Conservation (phyloP, 2,888 invertebrate genomes). For the Drosophila formosana region DNA sequence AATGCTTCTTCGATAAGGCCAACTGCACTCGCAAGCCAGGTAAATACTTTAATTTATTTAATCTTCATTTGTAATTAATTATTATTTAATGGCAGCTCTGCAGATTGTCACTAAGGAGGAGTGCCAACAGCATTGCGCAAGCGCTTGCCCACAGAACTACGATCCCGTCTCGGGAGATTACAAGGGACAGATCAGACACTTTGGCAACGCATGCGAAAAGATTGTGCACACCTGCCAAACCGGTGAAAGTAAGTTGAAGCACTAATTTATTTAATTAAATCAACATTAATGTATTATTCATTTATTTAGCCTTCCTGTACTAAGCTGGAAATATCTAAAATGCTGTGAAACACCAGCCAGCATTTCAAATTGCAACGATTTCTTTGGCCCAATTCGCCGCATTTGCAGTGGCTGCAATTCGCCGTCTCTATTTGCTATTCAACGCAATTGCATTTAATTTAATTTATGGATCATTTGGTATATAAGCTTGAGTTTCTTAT, state of each 20-base stretch:
- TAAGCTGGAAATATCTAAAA: background rate
- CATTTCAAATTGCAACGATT: too few relatives aligned
- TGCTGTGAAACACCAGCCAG: background rate
- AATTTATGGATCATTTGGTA: too few relatives aligned
- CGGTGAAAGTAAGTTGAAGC: conserved; percentile 61
- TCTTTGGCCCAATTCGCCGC: background rate
- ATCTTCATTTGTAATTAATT: background rate
- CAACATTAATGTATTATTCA: background rate
- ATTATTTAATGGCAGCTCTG: conserved; percentile 38
- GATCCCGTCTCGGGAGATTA: conserved; percentile 47
- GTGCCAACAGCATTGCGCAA: conserved; percentile 53
- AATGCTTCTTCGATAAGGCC: conserved; percentile 57
- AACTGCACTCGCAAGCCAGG: conserved; percentile 58
- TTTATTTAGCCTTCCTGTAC: conserved; percentile 47
- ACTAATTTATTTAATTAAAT: background rate
- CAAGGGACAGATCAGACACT: conserved; percentile 37
- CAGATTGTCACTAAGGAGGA: conserved; percentile 43
- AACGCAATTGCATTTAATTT: too few relatives aligned
- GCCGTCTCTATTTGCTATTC: background rate
- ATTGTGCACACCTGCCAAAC: conserved; percentile 49
- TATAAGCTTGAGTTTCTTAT: too few relatives aligned
- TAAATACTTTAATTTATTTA: conserved; percentile 7
- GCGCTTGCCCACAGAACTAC: conserved; percentile 29
- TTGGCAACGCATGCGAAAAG: conserved; percentile 55
- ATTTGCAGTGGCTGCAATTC: background rate